A percentile compares a stretch with the other conserved stretches of the same genome.
phyloP scores from a whole-genome alignment of 1,140 invertebrate species.

The Laodelphax striatellus region DNA sequence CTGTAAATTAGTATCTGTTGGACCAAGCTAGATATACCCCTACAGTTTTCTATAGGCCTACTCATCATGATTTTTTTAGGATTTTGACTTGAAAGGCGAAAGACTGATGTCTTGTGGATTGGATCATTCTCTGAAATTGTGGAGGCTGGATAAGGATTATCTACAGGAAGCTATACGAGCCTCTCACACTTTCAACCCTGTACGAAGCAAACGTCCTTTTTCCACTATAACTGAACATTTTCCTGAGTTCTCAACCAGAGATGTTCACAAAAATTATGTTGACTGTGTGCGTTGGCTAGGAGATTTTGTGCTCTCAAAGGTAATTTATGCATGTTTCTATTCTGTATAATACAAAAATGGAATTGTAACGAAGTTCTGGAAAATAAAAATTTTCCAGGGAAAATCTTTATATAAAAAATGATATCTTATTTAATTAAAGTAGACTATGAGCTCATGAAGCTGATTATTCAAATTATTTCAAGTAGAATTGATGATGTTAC shows the following conservation, averaged over 20 bases:
- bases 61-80: conserved; percentile 33
- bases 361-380: no score
- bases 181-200: conserved; percentile 74
- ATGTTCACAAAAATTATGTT: conserved; percentile 96
- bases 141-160: conserved; percentile 73
- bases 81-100: conserved; percentile 81
- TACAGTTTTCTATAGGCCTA: no score
- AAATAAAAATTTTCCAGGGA: no score
- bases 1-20: no score
- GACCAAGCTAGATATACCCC: no score
- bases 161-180: conserved; percentile 76
- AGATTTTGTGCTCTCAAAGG: conserved; percentile 90
- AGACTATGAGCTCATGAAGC: no score
- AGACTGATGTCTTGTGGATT: conserved; percentile 93
- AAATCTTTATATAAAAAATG: no score
- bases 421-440: no score
- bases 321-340: conserved; percentile 25
- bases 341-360: no score
- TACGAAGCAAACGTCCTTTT: conserved; percentile 65
- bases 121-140: conserved; percentile 94
- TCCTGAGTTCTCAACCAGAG: conserved; percentile 91
- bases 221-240: conserved; percentile 87
- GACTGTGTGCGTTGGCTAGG: conserved; percentile 96
- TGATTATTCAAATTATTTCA: no score
- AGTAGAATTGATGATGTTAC: no score